A percentile compares a stretch with the other conserved stretches of the same genome.
phyloP scores from a whole-genome alignment of 2,797 vertebrate species.

The Pitangus sulphuratus region DNA sequence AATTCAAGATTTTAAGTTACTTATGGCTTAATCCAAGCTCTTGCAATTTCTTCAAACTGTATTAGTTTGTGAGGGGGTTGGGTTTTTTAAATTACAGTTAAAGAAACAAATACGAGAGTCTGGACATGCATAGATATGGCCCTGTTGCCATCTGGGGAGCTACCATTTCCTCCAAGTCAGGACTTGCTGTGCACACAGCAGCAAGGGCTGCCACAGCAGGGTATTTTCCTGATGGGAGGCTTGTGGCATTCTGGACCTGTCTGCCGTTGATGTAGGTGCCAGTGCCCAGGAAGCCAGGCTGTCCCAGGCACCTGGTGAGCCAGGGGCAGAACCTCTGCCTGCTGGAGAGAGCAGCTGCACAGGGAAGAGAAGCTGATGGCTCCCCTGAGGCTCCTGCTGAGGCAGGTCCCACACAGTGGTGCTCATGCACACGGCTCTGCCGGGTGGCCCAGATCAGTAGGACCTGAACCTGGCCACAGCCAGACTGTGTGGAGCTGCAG shows the following conservation, averaged over 20 bases:
- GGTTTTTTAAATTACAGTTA: background rate
- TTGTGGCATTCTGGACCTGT: rapidly evolving
- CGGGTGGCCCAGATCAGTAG: background rate
- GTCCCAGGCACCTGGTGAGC: rapidly evolving
- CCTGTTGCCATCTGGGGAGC: background rate
- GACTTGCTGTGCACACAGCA: background rate
- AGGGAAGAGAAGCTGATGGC: background rate
- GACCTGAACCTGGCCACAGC: background rate
- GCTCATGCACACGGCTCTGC: background rate
- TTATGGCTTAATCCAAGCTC: background rate
- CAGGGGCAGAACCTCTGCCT: background rate
- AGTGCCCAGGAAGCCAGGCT: background rate
- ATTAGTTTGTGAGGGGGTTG: background rate
- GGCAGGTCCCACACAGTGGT: background rate
- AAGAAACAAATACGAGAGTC: background rate
- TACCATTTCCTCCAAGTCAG: background rate
- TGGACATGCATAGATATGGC: background rate
- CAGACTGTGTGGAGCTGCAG: background rate
- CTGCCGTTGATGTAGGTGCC: rapidly evolving
- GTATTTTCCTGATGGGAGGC: background rate
- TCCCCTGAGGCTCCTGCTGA: background rate
- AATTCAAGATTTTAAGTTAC: background rate
- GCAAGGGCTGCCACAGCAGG: background rate
- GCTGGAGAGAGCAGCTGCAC: background rate
- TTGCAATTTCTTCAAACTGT: background rate